Conservation (phyloP, 2,888 invertebrate species). For the Cryptophagus acutangulus region DNA sequence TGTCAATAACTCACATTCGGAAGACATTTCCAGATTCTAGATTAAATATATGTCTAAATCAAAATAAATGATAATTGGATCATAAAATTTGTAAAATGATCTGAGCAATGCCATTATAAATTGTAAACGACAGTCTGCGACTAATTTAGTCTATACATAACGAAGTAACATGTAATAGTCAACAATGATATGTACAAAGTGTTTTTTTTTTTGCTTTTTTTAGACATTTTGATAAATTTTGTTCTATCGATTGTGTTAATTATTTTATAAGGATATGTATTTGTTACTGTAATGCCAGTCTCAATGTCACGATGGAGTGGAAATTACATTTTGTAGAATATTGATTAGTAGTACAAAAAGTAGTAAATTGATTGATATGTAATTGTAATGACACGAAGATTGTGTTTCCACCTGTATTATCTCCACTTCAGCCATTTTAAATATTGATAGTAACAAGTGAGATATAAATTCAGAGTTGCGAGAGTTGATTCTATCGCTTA, state of each 20-base stretch:
- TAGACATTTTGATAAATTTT: constrained; percentile 17
- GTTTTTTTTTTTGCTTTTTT: constrained; percentile 23
- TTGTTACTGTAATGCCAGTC: constrained; percentile 24
- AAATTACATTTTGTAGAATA: constrained; percentile 27
- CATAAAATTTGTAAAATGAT: constrained; percentile 32
- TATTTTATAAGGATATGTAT: neutral
- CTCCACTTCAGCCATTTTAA: constrained; percentile 90
- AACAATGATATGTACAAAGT: constrained; percentile 48
- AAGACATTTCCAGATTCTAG: constrained; percentile 47
- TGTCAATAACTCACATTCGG: constrained; percentile 44
- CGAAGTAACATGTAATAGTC: constrained; percentile 45
- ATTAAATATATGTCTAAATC: constrained; percentile 34
- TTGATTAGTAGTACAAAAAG: constrained; percentile 29
- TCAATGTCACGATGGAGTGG: constrained; percentile 42
- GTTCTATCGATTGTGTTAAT: neutral
- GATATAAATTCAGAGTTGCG: constrained; percentile 81
- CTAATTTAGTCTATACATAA: constrained; percentile 39
- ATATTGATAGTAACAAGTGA: constrained; percentile 80
- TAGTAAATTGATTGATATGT: constrained; percentile 23
- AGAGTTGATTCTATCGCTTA: constrained; percentile 80
- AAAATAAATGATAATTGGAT: constrained; percentile 13
- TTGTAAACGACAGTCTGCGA: constrained; percentile 38
- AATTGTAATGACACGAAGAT: constrained; percentile 40
- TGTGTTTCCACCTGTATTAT: constrained; percentile 72
- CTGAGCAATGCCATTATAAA: constrained; percentile 36